These are phyloP conservation scores for Acanthis flammea DNA, from an alignment of 2,797 vertebrate genomes.

Conservation along the genomic window DNA sequence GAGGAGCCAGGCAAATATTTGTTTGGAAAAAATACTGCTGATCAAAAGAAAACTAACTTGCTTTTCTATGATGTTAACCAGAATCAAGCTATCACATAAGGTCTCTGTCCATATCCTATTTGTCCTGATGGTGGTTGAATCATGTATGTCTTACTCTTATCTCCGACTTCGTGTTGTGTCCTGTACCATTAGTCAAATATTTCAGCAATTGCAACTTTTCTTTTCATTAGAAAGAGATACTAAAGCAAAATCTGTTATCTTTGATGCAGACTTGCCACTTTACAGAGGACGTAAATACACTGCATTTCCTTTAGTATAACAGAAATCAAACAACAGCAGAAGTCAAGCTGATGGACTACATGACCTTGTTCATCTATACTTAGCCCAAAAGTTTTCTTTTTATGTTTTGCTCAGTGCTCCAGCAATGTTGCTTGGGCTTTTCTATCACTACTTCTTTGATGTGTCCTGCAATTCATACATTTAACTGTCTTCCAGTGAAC, in stretches of 20 bases:
- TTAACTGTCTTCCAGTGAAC: background rate
- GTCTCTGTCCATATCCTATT: background rate
- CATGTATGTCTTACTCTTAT: background rate
- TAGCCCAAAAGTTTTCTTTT: background rate
- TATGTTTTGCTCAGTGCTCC: background rate
- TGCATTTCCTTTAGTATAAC: background rate
- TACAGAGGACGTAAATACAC: background rate
- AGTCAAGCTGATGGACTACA: background rate
- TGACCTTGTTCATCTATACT: background rate
- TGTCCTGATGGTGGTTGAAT: background rate
- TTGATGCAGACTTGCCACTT: background rate
- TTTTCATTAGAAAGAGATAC: background rate
- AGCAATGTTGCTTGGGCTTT: background rate
- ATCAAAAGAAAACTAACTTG: background rate
- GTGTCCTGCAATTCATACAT: background rate
- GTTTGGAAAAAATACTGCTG: background rate
- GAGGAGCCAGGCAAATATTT: background rate
- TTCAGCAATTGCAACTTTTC: background rate
- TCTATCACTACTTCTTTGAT: background rate
- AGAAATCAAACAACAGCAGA: background rate
- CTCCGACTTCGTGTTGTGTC: background rate
- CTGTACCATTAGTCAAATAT: background rate
- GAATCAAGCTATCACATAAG: background rate
- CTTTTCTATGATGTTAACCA: background rate
- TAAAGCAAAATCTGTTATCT: background rate